Evolutionary conservation across 37 sponge, comb jelly and placozoan species (phyloP), one percentile per base, ranked within the genome.

Genomic region (Beroe ovata): DNA sequence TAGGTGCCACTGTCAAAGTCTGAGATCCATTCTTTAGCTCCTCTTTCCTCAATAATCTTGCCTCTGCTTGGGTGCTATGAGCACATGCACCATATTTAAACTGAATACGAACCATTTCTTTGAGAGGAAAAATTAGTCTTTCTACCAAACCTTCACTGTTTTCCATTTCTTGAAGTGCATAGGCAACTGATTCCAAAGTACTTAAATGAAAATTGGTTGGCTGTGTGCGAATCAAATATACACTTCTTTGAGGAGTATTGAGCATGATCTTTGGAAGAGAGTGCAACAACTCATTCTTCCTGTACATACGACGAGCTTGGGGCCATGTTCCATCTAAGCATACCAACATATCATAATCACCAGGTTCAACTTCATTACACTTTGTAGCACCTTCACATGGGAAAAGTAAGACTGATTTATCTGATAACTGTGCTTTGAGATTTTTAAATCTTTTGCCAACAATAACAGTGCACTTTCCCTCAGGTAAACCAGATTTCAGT

Each of bases 261-360:
- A 77, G 8, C 84, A 77, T 77, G n/a, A 77, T 35, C 41, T 77
- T 77, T 2, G 84, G 84, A 42, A 77, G 0, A 8, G n/a, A 22
- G 26, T 77, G 84, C 84, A 77, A 25, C 4, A 25, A 0, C 4
- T 4, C 23, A 40, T 77, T 77, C 84, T 77, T 77, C 21, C 41
- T 42, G 23, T 77, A 77, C 20, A 77, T 20, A 16, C 84, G 16
- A n/a, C 84, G 41, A 26, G 84, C 84, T 25, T 77, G 84, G 11
- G 84, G 84, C 84, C 84, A 77, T 20, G 84, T 77, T 20, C 84
- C 84, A 42, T 77, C 84, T 26, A 77, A 35, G 22, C 84, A 77
- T 42, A 77, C n/a, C 35, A 77, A 29, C 22, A 21, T 33, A 19
- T 77, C 47, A 77, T 40, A 77, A 36, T 42, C 41, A 4, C 84